phyloP scores from a whole-genome alignment of 2,113 vertebrate genomes.

The Gnathonemus longibarbis region DNA sequence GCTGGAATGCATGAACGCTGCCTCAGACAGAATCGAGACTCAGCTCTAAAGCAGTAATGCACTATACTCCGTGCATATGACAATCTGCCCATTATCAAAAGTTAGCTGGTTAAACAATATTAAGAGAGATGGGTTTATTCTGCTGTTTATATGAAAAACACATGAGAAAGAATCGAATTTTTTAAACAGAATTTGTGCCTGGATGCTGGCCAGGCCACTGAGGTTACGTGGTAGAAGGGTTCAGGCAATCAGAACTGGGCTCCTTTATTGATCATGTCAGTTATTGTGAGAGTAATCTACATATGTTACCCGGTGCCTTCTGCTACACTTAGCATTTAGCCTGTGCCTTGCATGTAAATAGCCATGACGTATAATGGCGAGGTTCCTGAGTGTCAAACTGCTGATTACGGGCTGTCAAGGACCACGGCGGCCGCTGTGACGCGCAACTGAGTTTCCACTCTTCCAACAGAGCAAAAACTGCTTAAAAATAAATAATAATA shows the following conservation, averaged over 20 bases:
- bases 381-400: neutral
- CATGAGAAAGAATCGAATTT: conserved; percentile 29
- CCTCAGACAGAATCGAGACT: conserved; percentile 19
- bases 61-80: neutral
- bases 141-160: conserved; percentile 40
- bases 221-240: conserved; percentile 13
- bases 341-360: neutral
- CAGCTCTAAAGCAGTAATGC: conserved; percentile 5
- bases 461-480: neutral
- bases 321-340: neutral
- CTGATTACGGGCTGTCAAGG: neutral
- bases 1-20: conserved; percentile 28
- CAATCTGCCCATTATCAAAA: conserved; percentile 23
- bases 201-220: conserved; percentile 21
- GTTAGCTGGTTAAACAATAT: conserved; percentile 16
- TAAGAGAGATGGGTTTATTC: conserved; percentile 28
- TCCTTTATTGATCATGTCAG: conserved; percentile 25
- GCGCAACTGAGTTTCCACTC: neutral
- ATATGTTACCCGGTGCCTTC: neutral
- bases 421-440: neutral
- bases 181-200: conserved; percentile 16
- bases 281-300: conserved; percentile 12
- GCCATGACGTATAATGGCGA: neutral
- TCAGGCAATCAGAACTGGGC: conserved; percentile 18
- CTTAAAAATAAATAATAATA: neutral